Evolutionary conservation across 2,797 vertebrate genomes (phyloP).

Genomic region (Nannoperca australis): DNA sequence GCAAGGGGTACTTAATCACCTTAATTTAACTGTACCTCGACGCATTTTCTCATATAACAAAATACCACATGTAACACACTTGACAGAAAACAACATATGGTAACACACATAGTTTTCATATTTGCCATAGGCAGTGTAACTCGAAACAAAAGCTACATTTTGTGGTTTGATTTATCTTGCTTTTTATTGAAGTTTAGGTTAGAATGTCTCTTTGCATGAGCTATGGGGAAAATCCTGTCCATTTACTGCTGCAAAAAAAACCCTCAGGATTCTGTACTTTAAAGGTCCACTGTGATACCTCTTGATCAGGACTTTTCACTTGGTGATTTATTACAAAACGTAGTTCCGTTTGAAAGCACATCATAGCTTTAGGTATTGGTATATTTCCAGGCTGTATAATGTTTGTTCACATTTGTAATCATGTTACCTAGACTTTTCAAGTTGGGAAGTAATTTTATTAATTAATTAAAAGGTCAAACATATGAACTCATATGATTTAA

Average conservation of each 20-base stretch:
- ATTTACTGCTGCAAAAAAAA: constrained; percentile 10
- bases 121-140: not conserved
- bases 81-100: not conserved
- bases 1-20: not conserved
- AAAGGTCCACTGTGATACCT: not conserved
- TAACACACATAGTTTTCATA: not conserved
- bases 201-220: not conserved
- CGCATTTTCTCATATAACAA: not conserved
- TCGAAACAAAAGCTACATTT: not conserved
- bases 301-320: not conserved
- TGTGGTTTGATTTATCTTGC: not conserved
- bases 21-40: not conserved
- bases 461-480: constrained; percentile 6
- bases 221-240: not conserved
- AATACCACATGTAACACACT: not conserved
- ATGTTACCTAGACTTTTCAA: not conserved
- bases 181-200: not conserved
- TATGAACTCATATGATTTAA: constrained; percentile 9
- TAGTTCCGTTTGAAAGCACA: constrained; percentile 6
- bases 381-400: not conserved
- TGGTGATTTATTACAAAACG: not conserved
- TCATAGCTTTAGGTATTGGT: not conserved
- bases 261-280: not conserved
- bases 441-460: not conserved
- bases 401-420: not conserved